A percentile compares a stretch with the other conserved stretches of the same genome.
phyloP scores from a whole-genome alignment of 2,113 vertebrate genomes.

The Tetrax tetrax region DNA sequence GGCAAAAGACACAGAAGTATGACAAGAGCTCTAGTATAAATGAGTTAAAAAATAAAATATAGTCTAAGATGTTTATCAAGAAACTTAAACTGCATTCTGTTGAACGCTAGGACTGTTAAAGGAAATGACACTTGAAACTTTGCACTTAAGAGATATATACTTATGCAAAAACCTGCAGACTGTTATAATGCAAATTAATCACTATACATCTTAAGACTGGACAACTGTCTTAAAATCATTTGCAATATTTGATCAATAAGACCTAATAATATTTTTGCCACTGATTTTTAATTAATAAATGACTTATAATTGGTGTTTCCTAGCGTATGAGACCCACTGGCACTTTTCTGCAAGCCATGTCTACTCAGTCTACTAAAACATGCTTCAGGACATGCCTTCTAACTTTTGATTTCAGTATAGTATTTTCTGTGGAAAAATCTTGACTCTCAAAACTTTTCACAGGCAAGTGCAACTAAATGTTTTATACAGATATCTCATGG shows the following conservation, averaged over 20 bases:
- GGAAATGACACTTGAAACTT: neutral
- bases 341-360: neutral
- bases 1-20: neutral
- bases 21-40: neutral
- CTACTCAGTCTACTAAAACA: neutral
- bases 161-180: neutral
- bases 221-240: neutral
- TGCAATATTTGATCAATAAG: neutral
- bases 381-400: neutral
- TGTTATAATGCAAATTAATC: neutral
- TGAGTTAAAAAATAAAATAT: neutral
- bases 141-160: neutral
- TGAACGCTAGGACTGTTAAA: neutral
- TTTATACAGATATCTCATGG: neutral
- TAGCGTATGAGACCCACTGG: neutral
- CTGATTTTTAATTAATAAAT: neutral
- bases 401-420: neutral
- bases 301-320: neutral
- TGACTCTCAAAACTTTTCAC: neutral
- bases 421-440: neutral
- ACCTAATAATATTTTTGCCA: neutral
- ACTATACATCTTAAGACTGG: neutral
- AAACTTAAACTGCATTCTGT: neutral
- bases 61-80: neutral
- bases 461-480: neutral